phyloP scores from a whole-genome alignment of 2,888 invertebrate genomes.

The Magallana nippona region DNA sequence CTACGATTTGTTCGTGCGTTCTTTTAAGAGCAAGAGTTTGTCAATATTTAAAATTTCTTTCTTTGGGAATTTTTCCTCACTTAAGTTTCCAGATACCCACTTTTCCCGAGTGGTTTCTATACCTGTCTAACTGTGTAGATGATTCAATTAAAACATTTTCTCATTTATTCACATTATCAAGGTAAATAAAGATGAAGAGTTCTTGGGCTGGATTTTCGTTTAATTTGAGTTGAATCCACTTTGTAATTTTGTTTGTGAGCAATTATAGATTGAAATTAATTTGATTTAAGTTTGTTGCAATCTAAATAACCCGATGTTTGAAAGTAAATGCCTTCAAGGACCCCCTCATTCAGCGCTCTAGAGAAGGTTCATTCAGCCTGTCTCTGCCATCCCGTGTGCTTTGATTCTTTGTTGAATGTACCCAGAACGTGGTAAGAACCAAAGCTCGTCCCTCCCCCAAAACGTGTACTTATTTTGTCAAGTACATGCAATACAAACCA shows the following conservation, averaged over 20 bases:
- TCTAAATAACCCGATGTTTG: constrained; percentile 5
- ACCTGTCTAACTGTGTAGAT: neutral
- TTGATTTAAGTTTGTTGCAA: constrained; percentile 29
- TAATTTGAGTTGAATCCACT: neutral
- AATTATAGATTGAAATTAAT: constrained; percentile 28
- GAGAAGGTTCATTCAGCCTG: neutral
- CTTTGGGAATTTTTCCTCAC: neutral
- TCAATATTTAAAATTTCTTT: constrained; percentile 18
- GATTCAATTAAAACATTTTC: neutral
- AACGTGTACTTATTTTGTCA: neutral
- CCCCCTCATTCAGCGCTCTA: neutral
- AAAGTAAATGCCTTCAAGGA: neutral
- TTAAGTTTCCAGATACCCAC: neutral
- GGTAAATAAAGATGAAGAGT: neutral
- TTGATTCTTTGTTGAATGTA: constrained; percentile 10
- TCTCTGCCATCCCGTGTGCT: neutral
- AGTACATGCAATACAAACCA: neutral
- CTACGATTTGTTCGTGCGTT: neutral
- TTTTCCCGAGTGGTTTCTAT: neutral
- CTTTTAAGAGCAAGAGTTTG: constrained; percentile 1
- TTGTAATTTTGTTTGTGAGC: constrained; percentile 12
- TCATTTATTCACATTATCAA: constrained; percentile 11
- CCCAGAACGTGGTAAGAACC: neutral
- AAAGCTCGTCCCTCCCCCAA: neutral
- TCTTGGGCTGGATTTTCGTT: constrained; percentile 10